Conservation (phyloP, 2,113 vertebrate species). For the Struthio camelus region DNA sequence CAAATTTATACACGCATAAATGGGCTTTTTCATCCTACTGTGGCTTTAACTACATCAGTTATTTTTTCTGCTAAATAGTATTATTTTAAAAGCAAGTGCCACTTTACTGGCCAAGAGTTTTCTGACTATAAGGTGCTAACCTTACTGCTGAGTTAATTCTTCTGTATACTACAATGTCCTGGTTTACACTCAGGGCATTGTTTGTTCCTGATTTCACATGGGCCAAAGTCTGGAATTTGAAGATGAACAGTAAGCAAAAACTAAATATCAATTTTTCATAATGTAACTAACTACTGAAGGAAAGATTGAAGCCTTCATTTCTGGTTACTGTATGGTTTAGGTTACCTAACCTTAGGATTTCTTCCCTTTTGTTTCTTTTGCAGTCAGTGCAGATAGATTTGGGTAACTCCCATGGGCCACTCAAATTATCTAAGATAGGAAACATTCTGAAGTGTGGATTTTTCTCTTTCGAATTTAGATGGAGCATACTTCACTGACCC, state of each 20-base stretch:
- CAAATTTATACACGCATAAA: background rate
- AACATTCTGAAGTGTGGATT: background rate
- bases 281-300: background rate
- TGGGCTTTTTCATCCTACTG: background rate
- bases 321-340: background rate
- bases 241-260: background rate
- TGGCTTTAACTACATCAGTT: background rate
- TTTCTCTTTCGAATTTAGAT: background rate
- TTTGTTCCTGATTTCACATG: background rate
- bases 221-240: background rate
- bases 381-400: background rate
- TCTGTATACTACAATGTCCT: background rate
- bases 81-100: background rate
- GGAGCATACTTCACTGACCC: background rate
- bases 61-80: background rate
- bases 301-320: background rate
- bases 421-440: background rate
- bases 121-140: background rate
- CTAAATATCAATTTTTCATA: background rate
- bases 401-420: background rate
- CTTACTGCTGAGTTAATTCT: background rate
- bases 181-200: background rate
- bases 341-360: background rate
- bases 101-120: background rate
- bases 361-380: background rate